A percentile compares a stretch with the other conserved stretches of the same genome.
phyloP scores from a whole-genome alignment of 2,797 vertebrate species.

The Caiman crocodilus region DNA sequence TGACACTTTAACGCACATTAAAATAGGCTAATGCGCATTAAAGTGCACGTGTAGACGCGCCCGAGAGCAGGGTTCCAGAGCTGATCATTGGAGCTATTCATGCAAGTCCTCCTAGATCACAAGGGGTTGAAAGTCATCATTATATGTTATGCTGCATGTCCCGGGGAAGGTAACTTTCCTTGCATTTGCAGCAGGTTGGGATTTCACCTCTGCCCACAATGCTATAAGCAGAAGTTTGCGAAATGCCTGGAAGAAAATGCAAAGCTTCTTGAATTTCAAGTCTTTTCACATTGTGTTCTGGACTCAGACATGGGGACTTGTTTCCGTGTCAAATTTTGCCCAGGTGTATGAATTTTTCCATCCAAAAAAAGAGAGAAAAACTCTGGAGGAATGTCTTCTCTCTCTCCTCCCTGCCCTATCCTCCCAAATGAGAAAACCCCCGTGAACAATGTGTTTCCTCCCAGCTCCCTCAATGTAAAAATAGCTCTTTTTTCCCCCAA shows the following conservation, averaged over 20 bases:
- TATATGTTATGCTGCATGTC: neutral
- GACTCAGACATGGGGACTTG: neutral
- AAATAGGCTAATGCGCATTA: too few species aligned
- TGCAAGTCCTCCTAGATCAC: neutral
- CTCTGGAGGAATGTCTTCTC: neutral
- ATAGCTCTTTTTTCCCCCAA: neutral
- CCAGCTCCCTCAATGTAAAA: neutral
- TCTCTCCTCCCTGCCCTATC: too few species aligned
- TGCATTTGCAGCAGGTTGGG: neutral
- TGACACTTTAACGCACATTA: too few species aligned
- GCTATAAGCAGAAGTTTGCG: neutral
- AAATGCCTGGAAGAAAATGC: neutral
- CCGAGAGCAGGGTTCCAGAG: neutral
- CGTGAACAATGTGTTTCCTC: neutral
- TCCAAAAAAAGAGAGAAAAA: neutral
- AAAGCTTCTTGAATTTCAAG: conserved; percentile 41
- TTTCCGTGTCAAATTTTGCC: neutral
- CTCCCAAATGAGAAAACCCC: too few species aligned
- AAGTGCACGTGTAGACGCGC: too few species aligned
- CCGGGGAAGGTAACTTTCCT: neutral
- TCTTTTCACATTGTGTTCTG: conserved; percentile 5
- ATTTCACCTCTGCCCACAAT: conserved; percentile 6
- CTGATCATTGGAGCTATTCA: neutral
- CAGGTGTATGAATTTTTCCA: neutral
- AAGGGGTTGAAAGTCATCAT: neutral